Evolutionary conservation across 2,797 vertebrate species (phyloP), one percentile per base, ranked within the genome.

Genomic region (Acrossocheilus fasciatus): DNA sequence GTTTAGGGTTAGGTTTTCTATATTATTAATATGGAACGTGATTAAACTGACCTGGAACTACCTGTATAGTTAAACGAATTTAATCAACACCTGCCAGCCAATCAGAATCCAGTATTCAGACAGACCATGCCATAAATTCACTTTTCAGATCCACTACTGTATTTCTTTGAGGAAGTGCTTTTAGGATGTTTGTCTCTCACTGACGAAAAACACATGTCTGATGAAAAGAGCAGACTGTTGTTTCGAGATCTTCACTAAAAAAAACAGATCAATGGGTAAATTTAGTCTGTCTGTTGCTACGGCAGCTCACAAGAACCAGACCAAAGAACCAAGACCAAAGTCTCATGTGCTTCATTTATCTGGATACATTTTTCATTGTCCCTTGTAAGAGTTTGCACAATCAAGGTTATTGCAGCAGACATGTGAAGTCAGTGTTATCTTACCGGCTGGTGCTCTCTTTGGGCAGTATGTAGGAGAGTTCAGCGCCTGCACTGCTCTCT

Each of bases 401-500:
- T 68, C 23, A 52, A 84, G 23, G 57, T 39, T 66, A 76, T 39
- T 69, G 11, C 20, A 20, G 34, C 2, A 73, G 43, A 8, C 15
- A 52, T 52, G 17, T 76, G 14, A 9, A 8, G 23, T 59, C 9
- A 52, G 73, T 18, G 30, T 6, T 34, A 12, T 89, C 3, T 92
- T 94, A 98, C 98, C 95, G 96, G 94, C 95, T 96, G 0, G 97
- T 98, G 94, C 97, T 99, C 94, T 99, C 98, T 94, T 98, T 99
- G 87, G 98, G 98, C 77, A 99, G 94, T 88, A 99, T 97, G 92
- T 97, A 99, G 2, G 98, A 97, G 39, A 99, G 96, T 91, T 99
- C 98, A 0, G 98, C 98, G 6, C 98, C 98, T 0, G 97, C 97
- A 0, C 96, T 98, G 95, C 98, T 99, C 94, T 99, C 98, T 92